Conservation (phyloP, 2,888 invertebrate genomes). For the Drosophila acutilabella region DNA sequence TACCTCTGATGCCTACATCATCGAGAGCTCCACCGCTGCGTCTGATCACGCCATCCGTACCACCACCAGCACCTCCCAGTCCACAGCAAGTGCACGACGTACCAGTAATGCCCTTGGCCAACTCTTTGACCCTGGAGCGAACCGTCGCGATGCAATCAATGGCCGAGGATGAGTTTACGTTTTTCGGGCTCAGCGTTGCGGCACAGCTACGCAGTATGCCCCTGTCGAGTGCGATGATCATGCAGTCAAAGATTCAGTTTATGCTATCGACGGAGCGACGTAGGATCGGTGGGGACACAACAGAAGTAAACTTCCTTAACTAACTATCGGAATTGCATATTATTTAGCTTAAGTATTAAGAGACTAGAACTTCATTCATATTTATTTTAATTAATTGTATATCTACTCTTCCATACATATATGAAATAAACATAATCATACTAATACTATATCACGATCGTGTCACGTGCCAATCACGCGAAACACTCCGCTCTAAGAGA, state of each 20-base stretch:
- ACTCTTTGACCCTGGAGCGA: constrained; percentile 14
- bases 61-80: not conserved
- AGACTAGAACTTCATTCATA: too few species aligned
- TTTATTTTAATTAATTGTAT: too few species aligned
- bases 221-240: constrained; percentile 60
- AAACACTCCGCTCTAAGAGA: too few species aligned
- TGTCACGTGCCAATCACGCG: too few species aligned
- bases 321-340: not conserved
- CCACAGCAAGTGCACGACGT: not conserved
- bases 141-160: constrained; percentile 6
- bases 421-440: too few species aligned
- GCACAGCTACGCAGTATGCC: constrained; percentile 70
- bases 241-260: constrained; percentile 69
- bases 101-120: not conserved
- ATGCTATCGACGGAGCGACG: constrained; percentile 66
- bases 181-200: constrained; percentile 64
- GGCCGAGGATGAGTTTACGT: constrained; percentile 68
- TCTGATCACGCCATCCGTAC: constrained; percentile 17
- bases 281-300: constrained; percentile 46
- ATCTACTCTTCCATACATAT: too few species aligned
- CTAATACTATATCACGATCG: too few species aligned
- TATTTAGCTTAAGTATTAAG: too few species aligned
- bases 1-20: constrained; percentile 9
- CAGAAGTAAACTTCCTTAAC: constrained; percentile 14
- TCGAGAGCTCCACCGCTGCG: constrained; percentile 31